Base-by-base conservation (phyloP, 2,797 vertebrate genomes). In the Sparus aurata region DNA sequence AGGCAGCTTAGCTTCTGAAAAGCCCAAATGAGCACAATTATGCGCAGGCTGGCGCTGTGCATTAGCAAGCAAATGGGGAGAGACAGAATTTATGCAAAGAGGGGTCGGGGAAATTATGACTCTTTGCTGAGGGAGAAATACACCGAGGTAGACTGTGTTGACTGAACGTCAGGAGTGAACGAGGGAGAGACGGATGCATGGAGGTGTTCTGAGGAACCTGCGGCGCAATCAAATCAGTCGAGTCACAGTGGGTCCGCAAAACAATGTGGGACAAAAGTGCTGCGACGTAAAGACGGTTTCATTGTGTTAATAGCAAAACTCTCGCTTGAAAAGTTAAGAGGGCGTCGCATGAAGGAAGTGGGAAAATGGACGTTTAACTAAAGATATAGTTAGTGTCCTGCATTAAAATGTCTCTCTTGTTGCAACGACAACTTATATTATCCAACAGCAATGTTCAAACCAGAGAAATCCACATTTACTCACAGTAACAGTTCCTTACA, bases 21-120 rank as follows among this genome's bases (percentile, higher is more conserved):
- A 69, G 63, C 27, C 75, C 71, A 80, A 85, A 88, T 59, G 70
- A 75, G 73, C 43, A 64, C 69, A 84, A 89, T 88, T 81, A 90
- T 87, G 69, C 47, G 3, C 43, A 57, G 62, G 69, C 69, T 77
- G 81, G 22, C 59, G 53, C 79, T 18, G 73, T 6, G 57, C 69
- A 85, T 87, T 85, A 89, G 78, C 27, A 38, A 75, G 64, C 69
- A 83, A 88, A 85, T 77, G 68, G 67, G 30, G 58, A 75, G 43
- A 65, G 62, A 64, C 8, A 46, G 55, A 50, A 80, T 82, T 73
- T 75, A 85, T 85, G 79, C 65, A 65, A 72, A 75, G 67, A 81
- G 68, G 66, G 27, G 43, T 73, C 60, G 30, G 71, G 58, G 75
- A 83, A 57, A 82, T 73, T 3, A 53, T 62, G 74, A 74, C n/a